phyloP scores from a whole-genome alignment of 2,797 vertebrate species.

The Tolypeutes matacus region DNA sequence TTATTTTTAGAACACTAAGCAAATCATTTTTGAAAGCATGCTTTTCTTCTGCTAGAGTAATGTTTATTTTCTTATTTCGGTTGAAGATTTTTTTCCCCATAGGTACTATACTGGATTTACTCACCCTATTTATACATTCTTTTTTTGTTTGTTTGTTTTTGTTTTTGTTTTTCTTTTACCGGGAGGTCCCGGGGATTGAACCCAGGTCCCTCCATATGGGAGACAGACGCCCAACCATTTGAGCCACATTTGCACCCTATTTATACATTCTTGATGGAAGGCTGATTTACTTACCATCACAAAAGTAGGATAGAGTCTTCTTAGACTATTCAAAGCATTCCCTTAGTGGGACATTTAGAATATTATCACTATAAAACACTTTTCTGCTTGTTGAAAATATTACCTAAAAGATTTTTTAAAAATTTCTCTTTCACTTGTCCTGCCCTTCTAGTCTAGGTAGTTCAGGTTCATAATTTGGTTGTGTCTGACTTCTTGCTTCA shows the following conservation, averaged over 20 bases:
- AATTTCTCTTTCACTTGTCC: background rate
- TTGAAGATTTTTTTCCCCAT: background rate
- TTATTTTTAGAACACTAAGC: slow-evolving; percentile 1
- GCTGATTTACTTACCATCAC: background rate
- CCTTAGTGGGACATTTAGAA: background rate
- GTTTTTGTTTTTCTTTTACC: too few relatives aligned
- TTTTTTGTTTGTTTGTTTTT: too few relatives aligned
- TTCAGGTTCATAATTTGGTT: background rate
- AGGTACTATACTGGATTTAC: background rate
- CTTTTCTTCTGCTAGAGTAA: background rate
- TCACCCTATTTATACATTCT: background rate
- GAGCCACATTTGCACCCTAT: too few relatives aligned
- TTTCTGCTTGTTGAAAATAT: background rate
- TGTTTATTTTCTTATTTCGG: slow-evolving; percentile 27
- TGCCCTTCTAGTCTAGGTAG: background rate
- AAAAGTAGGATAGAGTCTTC: background rate
- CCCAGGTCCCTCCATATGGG: too few relatives aligned
- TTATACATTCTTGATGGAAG: background rate
- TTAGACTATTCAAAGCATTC: background rate
- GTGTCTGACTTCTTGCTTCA: background rate
- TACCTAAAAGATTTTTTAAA: background rate
- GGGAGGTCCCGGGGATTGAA: too few relatives aligned
- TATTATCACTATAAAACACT: background rate
- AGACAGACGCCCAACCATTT: too few relatives aligned
- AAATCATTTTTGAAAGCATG: background rate